These are phyloP conservation scores for Pachymerium ferrugineum DNA, from an alignment of 2,888 invertebrate species.

Conservation along the genomic window DNA sequence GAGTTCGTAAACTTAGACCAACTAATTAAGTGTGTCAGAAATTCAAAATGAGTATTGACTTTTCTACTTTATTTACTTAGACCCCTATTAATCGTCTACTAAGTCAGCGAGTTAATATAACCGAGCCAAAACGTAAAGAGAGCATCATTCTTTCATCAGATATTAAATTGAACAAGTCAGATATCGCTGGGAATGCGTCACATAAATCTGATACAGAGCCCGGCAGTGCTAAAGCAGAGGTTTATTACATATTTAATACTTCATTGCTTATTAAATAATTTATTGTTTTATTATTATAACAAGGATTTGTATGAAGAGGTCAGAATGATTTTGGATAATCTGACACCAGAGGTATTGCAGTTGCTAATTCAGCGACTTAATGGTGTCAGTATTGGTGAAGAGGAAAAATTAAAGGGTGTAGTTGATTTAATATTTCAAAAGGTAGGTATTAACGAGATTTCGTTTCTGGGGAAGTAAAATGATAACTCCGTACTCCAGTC, in stretches of 20 bases:
- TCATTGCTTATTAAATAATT: neutral
- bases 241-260: neutral
- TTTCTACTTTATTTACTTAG: too few relatives aligned
- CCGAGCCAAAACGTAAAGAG: neutral
- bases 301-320: slow-evolving; percentile 72
- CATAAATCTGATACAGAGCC: slow-evolving; percentile 51
- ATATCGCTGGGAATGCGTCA: slow-evolving; percentile 86
- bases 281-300: slow-evolving; percentile 40
- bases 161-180: slow-evolving; percentile 71
- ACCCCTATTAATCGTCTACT: too few relatives aligned
- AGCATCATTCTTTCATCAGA: too few relatives aligned
- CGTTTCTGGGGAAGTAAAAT: neutral
- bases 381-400: slow-evolving; percentile 69
- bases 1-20: too few relatives aligned
- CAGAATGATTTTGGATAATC: slow-evolving; percentile 82
- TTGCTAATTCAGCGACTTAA: slow-evolving; percentile 72
- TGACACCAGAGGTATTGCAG: slow-evolving; percentile 90
- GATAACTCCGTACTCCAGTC: slow-evolving; percentile 51
- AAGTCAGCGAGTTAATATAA: slow-evolving; percentile 21
- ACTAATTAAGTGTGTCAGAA: too few relatives aligned
- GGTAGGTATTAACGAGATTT: slow-evolving; percentile 49
- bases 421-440: slow-evolving; percentile 91
- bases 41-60: too few relatives aligned
- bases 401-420: slow-evolving; percentile 70
- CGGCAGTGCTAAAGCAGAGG: slow-evolving; percentile 38